These are phyloP conservation scores for chimpanzee (Pan troglodytes) DNA, from an alignment of 2,113 vertebrate genomes.

Conservation along the genomic window NHGRI_mPanTro3-v2.1_pri NC_072402.2:78849501-78850000, in stretches of 20 bases:
- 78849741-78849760: background rate
- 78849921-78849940: background rate
- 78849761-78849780: background rate
- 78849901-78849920: background rate
- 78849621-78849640: background rate
- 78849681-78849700: background rate
- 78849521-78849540: background rate
- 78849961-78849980: background rate
- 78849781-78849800: background rate
- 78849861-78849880: background rate
- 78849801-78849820: background rate
- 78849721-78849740: background rate
- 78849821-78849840: background rate
- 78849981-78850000: background rate
- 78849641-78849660: background rate
- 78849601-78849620: background rate
- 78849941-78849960: too few species aligned
- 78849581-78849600: background rate
- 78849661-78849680: background rate
- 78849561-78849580: background rate
- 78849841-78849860: background rate
- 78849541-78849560: background rate
- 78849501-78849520: background rate
- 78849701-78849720: background rate
- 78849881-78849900: background rate